phyloP scores from a whole-genome alignment of 2,888 invertebrate species.

The Lasioglossum figueresi region DNA sequence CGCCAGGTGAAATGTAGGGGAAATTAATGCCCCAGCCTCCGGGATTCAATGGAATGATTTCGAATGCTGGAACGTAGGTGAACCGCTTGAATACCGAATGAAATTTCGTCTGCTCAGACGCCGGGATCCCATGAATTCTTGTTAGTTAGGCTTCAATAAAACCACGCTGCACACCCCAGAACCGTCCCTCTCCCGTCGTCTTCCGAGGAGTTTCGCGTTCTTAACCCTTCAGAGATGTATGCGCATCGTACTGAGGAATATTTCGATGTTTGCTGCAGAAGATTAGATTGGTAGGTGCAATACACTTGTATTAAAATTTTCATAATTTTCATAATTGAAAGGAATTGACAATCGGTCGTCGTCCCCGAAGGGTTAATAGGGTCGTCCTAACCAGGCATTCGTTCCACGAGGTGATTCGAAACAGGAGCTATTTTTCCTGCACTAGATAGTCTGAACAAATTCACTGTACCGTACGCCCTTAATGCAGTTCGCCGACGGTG shows the following conservation, averaged over 20 bases:
- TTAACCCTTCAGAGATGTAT: neutral
- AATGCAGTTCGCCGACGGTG: neutral
- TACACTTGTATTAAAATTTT: no score
- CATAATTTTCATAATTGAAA: no score
- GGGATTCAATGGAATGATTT: slow-evolving; percentile 15
- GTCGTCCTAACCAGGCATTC: neutral
- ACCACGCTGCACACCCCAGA: neutral
- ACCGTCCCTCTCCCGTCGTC: neutral
- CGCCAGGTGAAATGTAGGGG: neutral
- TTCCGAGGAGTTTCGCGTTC: neutral
- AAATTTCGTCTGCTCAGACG: slow-evolving; percentile 10
- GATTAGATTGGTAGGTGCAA: neutral
- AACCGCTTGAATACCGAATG: slow-evolving; percentile 11
- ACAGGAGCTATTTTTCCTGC: neutral
- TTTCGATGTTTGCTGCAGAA: neutral
- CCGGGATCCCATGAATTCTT: slow-evolving; percentile 12
- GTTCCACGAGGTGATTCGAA: neutral
- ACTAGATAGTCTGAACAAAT: neutral
- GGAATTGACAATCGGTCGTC: neutral
- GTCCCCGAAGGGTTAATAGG: neutral
- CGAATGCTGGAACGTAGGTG: slow-evolving; percentile 13
- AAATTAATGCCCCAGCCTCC: slow-evolving; percentile 22
- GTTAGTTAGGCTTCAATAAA: slow-evolving; percentile 15
- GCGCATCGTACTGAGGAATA: neutral
- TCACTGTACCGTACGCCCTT: neutral